Base-by-base conservation (phyloP, 2,797 vertebrate genomes). In the Karalla daura region DNA sequence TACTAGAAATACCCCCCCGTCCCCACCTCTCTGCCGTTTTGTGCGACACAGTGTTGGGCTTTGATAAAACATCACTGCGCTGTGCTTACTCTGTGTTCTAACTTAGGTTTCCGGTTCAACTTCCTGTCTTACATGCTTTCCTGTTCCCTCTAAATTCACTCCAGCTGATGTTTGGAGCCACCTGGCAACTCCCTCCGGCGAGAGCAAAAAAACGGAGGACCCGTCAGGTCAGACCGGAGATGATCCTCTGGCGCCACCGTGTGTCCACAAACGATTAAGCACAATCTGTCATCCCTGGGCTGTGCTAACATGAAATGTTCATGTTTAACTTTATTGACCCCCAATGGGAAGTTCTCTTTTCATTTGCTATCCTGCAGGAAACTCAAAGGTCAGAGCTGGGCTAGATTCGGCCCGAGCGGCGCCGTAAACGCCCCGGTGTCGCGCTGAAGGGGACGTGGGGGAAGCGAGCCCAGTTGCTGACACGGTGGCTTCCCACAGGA, bases 231-330 rank as follows among this genome's bases (percentile, higher is more conserved):
- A 27, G 12, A 17, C 30, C 11, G 1, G 30, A 61, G 14, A 8
- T 52, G 76, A 74, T 86, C 63, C 65, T 81, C 46, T 88, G 76
- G 84, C 90, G 45, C 91, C 92, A 85, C 63, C 92, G 18, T 81
- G 89, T 86, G 93, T 49, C 47, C 5, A 3, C 1, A 46, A 6
- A 33, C 1, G 21, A 41, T 44, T 80, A n/a, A 25, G 17, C 69
- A 68, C 20, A 15, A 7, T 13, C 45, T 15, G 36, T 32, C 52
- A 17, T 25, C 43, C 11, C n/a, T 13, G 3, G 60, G 50, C 61
- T 37, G n/a, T 53, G 52, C 47, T 55, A 59, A 21, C 40, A 72
- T 70, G 53, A 76, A 53, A 73, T 59, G 47, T 54, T 62, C 62
- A 76, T 68, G 53, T 54, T 74, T 43, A 77, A 72, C 67, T 71